Evolutionary conservation across 2,113 vertebrate genomes (phyloP), one percentile per base, ranked within the genome.

Genomic region (Dasyornis broadbenti): DNA sequence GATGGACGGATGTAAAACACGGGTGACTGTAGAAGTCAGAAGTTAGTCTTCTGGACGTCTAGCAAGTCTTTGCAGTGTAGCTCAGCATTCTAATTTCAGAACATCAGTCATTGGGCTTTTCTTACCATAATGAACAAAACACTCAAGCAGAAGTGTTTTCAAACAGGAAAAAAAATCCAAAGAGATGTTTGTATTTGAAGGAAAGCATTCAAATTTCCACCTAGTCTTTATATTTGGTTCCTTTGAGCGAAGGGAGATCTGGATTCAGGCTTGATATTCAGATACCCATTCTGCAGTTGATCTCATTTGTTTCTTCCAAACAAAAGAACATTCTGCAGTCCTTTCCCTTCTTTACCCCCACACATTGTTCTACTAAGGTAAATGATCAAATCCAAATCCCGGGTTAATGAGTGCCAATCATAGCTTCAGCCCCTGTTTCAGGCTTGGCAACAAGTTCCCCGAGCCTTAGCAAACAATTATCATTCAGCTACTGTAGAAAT

Each of bases 371-470:
- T 88, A 83, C 94, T 95, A 89, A 90, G 90, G 95, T 90, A 95
- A 97, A 95, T 85, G 59, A 96, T 95, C 96, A 97, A 94, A 96
- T 95, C 95, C 95, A 97, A 97, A 97, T 98, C 98, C 98, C 95
- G 70, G 97, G 98, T 98, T 98, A 99, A 98, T 98, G 98, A 98
- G 97, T 99, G 98, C 98, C 99, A 99, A 98, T 99, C 99, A 99
- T 95, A 95, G 94, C 96, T 97, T 94, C 87, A 97, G 98, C 97
- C 98, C 97, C 96, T 9, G 91, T 97, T 97, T 94, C 97, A 98
- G 98, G 97, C 92, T 98, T 98, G 98, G 98, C 98, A 99, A 99
- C 98, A 98, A 98, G 98, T 98, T 98, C 97, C 97, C 96, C 75
- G 86, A 96, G 97, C 98, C 98, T 98, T 98, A 97, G 97, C 96